These are phyloP conservation scores for Eupithecia subfuscata DNA, from an alignment of 2,888 invertebrate species.

Conservation along the genomic window DNA sequence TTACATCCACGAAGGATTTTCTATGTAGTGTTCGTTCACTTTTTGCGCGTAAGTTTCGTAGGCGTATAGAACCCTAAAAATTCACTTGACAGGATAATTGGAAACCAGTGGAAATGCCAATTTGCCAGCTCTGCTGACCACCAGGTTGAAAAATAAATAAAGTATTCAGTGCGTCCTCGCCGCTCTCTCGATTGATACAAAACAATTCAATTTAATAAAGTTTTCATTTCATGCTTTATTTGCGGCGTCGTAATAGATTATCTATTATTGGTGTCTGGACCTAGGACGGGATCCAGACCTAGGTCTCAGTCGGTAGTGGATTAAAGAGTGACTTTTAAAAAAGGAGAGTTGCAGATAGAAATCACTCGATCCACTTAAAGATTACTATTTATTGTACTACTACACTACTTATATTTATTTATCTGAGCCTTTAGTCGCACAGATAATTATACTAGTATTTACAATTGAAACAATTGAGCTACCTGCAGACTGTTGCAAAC, in stretches of 20 bases:
- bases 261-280: slow-evolving; percentile 14
- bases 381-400: neutral
- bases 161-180: slow-evolving; percentile 4
- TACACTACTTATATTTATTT: too few species aligned
- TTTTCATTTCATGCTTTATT: slow-evolving; percentile 65
- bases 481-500: too few species aligned
- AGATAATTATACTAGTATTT: too few species aligned
- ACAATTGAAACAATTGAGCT: too few species aligned
- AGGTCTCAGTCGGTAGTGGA: neutral
- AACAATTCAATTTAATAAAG: slow-evolving; percentile 59
- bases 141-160: neutral
- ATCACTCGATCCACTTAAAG: neutral
- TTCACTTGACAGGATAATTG: neutral
- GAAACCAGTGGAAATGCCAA: neutral
- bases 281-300: neutral
- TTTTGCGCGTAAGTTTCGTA: neutral
- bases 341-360: neutral
- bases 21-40: too few species aligned
- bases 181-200: slow-evolving; percentile 23
- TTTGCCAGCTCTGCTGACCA: neutral
- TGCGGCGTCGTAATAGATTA: slow-evolving; percentile 45
- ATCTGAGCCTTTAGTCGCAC: too few species aligned
- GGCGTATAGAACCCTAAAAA: too few species aligned
- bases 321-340: neutral
- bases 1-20: neutral